Base-by-base conservation (phyloP, 2,888 invertebrate species). In the Tetranychus truncatus region DNA sequence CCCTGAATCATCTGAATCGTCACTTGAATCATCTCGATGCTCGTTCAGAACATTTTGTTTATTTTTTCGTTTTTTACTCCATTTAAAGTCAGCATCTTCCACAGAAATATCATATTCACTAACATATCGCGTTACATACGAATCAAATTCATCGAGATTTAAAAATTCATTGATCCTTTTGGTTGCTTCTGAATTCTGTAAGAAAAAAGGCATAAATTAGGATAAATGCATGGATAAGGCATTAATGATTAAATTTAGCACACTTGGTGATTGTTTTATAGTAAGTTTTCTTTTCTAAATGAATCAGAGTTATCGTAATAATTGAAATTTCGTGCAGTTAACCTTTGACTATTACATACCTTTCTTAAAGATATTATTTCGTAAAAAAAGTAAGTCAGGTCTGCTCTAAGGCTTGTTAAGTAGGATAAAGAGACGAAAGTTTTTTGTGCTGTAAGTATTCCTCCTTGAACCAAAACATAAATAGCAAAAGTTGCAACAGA, bases 91-190 rank as follows among this genome's bases (percentile, higher is more conserved):
- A 24, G 45, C 72, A 45, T 72, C 1, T 45, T 72, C 67, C 9
- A 96, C 88, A n/a, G 88, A 84, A 78, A 96, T 84, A 1, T 92
- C 90, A 83, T 89, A 85, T n/a, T 21, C 34, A 46, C 73, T 46
- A 21, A 66, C 46, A 65, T 75, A 45, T 20, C 67, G 34, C n/a
- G 34, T 66, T 0, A 93, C 89, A 79, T 88, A 88, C 78, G 86
- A 84, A 83, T 94, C 90, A 78, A 95, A 84, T 84, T 96, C 95
- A 81, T 93, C 93, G 78, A 88, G 87, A 82, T 91, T 93, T 88
- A 96, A 88, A 84, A 94, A 96, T 82, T 89, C 90, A 82, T 93
- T 92, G 80, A 96, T 88, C 82, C 96, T 88, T 81, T 89, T 89
- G 77, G 95, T 88, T 78, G 95, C 95, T 72, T 74, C 76, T 1